These are phyloP conservation scores for Paguma larvata DNA, from an alignment of 2,797 vertebrate species.

Conservation along the genomic window DNA sequence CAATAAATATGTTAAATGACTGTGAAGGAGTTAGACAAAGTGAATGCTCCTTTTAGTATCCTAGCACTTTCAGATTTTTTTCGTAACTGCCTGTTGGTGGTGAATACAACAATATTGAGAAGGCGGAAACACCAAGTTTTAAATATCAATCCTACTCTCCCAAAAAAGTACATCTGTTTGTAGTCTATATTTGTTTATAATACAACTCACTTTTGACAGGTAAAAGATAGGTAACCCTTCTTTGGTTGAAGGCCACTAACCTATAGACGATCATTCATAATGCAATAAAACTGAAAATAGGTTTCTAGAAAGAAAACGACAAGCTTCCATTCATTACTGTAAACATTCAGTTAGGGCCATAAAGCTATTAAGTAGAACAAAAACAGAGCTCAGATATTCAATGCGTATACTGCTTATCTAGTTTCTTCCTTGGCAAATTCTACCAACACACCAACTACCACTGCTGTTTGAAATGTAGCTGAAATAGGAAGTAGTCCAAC, in stretches of 20 bases:
- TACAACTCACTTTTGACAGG: neutral
- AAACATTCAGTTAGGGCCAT: constrained; percentile 16
- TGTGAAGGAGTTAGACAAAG: neutral
- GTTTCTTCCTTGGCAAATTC: neutral
- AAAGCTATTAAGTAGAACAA: constrained; percentile 13
- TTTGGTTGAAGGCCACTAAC: constrained; percentile 31
- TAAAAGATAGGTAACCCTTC: neutral
- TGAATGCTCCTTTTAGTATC: neutral
- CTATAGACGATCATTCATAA: neutral
- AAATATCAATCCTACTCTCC: neutral
- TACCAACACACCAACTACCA: neutral
- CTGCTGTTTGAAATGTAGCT: neutral
- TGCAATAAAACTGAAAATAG: neutral
- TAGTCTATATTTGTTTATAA: neutral
- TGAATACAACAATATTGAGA: neutral
- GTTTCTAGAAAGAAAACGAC: constrained; percentile 38
- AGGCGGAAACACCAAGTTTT: neutral
- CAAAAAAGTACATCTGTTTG: neutral
- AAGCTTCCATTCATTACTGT: constrained; percentile 1
- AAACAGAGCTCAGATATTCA: neutral
- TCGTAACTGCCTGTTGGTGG: neutral
- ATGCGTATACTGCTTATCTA: neutral
- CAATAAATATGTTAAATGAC: neutral
- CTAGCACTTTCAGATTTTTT: neutral
- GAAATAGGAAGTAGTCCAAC: neutral